phyloP scores from a whole-genome alignment of 2,888 invertebrate genomes.

The Harmothoe impar region DNA sequence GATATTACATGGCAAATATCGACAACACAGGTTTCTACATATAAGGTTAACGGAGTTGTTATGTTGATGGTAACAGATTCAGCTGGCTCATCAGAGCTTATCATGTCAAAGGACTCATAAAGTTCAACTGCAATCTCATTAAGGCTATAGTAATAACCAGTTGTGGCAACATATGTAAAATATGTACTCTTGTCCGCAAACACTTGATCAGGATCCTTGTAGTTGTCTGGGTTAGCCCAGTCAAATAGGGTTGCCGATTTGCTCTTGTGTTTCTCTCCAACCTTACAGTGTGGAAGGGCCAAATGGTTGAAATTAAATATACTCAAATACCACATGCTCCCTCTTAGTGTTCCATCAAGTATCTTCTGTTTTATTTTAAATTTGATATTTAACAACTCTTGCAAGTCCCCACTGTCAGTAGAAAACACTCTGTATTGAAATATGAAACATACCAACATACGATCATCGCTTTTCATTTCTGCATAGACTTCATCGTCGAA shows the following conservation, averaged over 20 bases:
- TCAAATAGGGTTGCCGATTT: not conserved
- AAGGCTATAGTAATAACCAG: not conserved
- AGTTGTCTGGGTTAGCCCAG: conserved; percentile 6
- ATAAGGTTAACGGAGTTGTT: not conserved
- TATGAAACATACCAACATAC: not conserved
- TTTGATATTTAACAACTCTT: not conserved
- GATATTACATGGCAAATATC: not conserved
- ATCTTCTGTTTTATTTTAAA: not conserved
- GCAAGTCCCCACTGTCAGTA: not conserved
- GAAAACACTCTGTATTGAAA: not conserved
- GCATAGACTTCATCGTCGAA: not conserved
- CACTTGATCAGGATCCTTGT: not conserved
- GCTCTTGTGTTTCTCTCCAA: not conserved
- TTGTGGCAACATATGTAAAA: not conserved
- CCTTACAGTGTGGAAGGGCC: not conserved
- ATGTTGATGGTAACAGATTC: not conserved
- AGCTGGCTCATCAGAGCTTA: not conserved
- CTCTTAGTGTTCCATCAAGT: not conserved
- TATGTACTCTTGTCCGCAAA: not conserved
- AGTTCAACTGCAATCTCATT: not conserved
- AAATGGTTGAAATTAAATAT: not conserved
- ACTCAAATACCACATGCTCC: not conserved
- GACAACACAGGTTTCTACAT: not conserved
- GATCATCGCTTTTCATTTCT: not conserved
- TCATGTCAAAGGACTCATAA: not conserved